Base-by-base conservation (phyloP, 2,797 vertebrate genomes). In the Sebastes cheni region DNA sequence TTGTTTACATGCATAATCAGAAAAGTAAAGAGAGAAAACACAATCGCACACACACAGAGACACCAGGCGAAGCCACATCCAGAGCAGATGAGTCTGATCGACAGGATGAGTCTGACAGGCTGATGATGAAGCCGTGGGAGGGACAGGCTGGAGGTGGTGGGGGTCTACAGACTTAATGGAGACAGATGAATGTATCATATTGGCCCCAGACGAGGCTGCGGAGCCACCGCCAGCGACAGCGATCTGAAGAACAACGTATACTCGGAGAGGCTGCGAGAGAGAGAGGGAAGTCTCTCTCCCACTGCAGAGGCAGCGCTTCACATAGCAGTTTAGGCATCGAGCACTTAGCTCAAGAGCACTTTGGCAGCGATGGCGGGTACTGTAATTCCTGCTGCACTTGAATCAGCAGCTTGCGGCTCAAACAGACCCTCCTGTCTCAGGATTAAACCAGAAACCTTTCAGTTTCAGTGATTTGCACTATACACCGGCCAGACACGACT, bases 161-260 rank as follows among this genome's bases (percentile, higher is more conserved):
- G 50, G 54, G 64, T 72, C 79, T 80, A 29, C 30, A 34, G 83
- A 71, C 80, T 87, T 84, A 89, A 89, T 92, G 79, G 69, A 94
- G 87, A 89, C 81, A 71, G 83, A 92, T 93, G 85, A 88, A 89
- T 89, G 86, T 87, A 85, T 89, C 85, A 91, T 85, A 90, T 77
- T 84, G 76, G 72, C 9, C 59, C 32, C 71, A 74, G 86, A 83
- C 71, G 54, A 61, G 73, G 71, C 75, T 56, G 70, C 34, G 68
- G 62, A 83, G 79, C 66, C 61, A 65, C 59, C 29, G 75, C 55
- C 72, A 81, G 75, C 20, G 46, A 62, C 46, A 62, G 75, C 72
- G 73, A 80, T 67, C 72, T 56, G 29, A 61, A 80, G 74, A 82
- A 86, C 71, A 87, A 77, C 81, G 68, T 76, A 67, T 69, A 75